A percentile compares a stretch with the other conserved stretches of the same genome.
These are phyloP conservation scores for Crossaster papposus DNA, from an alignment of 53 echinoderm and acorn worm genomes.

Conservation along the genomic window DNA sequence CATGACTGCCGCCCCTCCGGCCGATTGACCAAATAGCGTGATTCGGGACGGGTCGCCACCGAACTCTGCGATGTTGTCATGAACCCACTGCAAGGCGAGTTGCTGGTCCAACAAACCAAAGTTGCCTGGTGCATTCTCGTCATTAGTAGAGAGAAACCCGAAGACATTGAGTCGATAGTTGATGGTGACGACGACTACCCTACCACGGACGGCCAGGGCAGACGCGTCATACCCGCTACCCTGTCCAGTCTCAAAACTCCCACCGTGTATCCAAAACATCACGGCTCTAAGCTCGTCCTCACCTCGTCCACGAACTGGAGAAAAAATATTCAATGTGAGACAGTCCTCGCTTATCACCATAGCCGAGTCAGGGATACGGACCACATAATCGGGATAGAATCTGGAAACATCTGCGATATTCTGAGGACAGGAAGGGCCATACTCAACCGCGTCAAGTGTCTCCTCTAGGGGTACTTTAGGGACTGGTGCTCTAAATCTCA, in stretches of 20 bases:
- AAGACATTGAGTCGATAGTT: slow-evolving; percentile 88
- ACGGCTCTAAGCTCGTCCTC: slow-evolving; percentile 52
- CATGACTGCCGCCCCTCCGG: slow-evolving; percentile 71
- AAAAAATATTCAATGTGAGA: slow-evolving; percentile 81
- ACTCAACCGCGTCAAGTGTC: slow-evolving; percentile 69
- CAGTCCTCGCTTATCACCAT: slow-evolving; percentile 74
- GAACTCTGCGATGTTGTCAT: slow-evolving; percentile 76
- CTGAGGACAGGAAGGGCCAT: slow-evolving; percentile 86
- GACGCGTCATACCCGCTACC: slow-evolving; percentile 88
- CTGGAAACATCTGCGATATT: slow-evolving; percentile 30
- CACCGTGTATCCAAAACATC: slow-evolving; percentile 99
- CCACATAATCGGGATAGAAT: slow-evolving; percentile 52
- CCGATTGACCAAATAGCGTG: slow-evolving; percentile 86
- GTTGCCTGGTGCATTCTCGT: slow-evolving; percentile 82
- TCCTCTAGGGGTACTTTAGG: slow-evolving; percentile 59
- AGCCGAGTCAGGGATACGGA: slow-evolving; percentile 50
- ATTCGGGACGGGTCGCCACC: slow-evolving; percentile 82
- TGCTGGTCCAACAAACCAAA: slow-evolving; percentile 91
- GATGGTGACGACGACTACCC: slow-evolving; percentile 85
- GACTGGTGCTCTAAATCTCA: slow-evolving; percentile 73
- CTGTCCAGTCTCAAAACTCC: slow-evolving; percentile 80
- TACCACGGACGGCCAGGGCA: slow-evolving; percentile 74
- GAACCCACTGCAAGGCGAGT: slow-evolving; percentile 83
- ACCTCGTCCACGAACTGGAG: slow-evolving; percentile 54
- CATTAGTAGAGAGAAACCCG: slow-evolving; percentile 83